phyloP scores from a whole-genome alignment of 2,113 vertebrate species.

The Terrapene triunguis region DNA sequence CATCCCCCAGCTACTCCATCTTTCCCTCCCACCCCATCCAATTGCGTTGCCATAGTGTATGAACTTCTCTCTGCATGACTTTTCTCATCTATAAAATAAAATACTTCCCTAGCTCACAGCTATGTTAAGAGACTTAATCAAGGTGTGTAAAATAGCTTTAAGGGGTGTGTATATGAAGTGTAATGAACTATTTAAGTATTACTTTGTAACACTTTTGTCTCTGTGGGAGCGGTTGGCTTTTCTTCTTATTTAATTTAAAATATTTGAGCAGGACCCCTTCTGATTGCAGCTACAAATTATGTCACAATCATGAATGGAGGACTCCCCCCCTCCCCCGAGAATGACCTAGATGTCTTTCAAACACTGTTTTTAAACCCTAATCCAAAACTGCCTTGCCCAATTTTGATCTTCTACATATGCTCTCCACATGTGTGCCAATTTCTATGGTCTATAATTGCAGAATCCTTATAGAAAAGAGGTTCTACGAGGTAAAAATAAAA shows the following conservation, averaged over 20 bases:
- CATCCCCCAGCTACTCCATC: rapidly evolving
- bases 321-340: neutral
- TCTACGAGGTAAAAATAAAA: conserved; percentile 14
- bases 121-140: neutral
- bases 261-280: neutral
- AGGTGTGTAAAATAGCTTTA: neutral
- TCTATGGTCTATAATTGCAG: neutral
- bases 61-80: neutral
- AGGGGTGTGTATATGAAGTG: neutral
- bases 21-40: rapidly evolving
- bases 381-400: neutral
- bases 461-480: neutral
- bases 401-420: conserved; percentile 34
- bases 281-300: neutral
- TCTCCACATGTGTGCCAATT: neutral
- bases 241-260: neutral
- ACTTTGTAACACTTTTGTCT: neutral
- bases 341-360: neutral
- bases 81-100: conserved; percentile 7
- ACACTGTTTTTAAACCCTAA: conserved; percentile 24
- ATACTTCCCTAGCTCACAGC: neutral
- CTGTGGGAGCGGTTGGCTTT: neutral
- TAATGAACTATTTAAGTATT: neutral
- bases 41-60: neutral
- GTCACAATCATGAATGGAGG: conserved; percentile 22